Base-by-base conservation (phyloP, 2,113 vertebrate genomes). In the Microcebus murinus region DNA sequence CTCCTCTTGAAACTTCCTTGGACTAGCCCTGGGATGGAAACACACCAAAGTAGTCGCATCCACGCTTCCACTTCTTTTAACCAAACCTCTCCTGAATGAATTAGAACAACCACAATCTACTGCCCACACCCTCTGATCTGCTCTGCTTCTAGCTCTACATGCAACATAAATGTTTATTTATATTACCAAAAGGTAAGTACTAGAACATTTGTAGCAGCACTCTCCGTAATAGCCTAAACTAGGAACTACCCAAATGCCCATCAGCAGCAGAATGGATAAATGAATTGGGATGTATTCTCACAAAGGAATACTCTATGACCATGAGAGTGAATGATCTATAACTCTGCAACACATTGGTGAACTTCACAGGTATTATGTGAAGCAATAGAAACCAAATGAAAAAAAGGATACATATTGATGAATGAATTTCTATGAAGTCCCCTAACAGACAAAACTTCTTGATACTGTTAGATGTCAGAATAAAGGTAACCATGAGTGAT, bases 391-490 rank as follows among this genome's bases (percentile, higher is more conserved):
- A 67, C 25, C 14, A 93, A 79, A 85, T 36, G 21, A 13, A 7
- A 36, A 36, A 90, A 79, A 84, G 27, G 13, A 21, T 61, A 27
- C 48, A 21, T 74, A 68, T n/a, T 73, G 29, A 81, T 52, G 36
- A 90, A 0, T 65, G 12, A 71, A 80, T 79, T 87, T 73, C 61
- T 71, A 17, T 61, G 84, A 84, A 25, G 11, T 20, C 57, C 50
- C 27, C 15, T 82, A 89, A 95, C 11, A 91, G 71, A 39, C 27
- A 89, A 97, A 87, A 91, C 48, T 82, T 93, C 70, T 29, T 27
- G 27, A 63, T 90, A 73, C 13, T 59, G 27, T 70, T 82, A 63
- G 20, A 70, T 87, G 39, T 70, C 52, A 94, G 8, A 25, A 45
- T 10, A 90, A 39, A 94, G 29, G 20, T 92, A 25, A 67, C 36